Conservation (phyloP, 2,888 invertebrate genomes). For the Xestia ashworthii region DNA sequence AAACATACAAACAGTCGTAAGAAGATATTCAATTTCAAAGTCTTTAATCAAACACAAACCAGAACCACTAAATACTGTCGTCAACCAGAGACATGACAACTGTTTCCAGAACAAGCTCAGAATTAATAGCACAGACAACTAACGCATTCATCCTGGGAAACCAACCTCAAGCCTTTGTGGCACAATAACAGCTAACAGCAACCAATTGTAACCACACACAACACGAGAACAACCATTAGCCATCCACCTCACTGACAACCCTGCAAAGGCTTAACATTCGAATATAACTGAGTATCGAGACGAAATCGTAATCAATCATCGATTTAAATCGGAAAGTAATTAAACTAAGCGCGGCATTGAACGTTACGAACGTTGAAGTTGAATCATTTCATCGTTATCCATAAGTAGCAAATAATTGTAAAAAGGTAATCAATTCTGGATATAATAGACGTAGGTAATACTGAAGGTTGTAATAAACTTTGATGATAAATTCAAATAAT, state of each 20-base stretch:
- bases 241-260: conserved; percentile 33
- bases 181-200: conserved; percentile 21
- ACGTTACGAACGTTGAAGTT: conserved; percentile 51
- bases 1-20: background rate
- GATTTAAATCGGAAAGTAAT: conserved; percentile 70
- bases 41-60: conserved; percentile 3
- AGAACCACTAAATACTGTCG: background rate
- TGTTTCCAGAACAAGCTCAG: conserved; percentile 4
- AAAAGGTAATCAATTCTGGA: conserved; percentile 64
- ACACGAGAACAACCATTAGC: conserved; percentile 19
- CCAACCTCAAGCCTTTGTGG: conserved; percentile 32
- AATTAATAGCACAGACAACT: conserved; percentile 16
- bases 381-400: conserved; percentile 63
- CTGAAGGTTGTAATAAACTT: conserved; percentile 44
- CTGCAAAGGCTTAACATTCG: conserved; percentile 42
- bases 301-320: conserved; percentile 70
- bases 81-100: conserved; percentile 18
- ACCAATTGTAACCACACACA: conserved; percentile 31
- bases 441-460: conserved; percentile 45
- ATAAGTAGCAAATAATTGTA: conserved; percentile 66
- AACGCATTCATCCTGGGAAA: background rate
- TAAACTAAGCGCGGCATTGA: conserved; percentile 60
- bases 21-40: background rate
- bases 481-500: conserved; percentile 46
- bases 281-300: conserved; percentile 47